These are phyloP conservation scores for Malurus melanocephalus DNA, from an alignment of 2,113 vertebrate species.

Conservation along the genomic window DNA sequence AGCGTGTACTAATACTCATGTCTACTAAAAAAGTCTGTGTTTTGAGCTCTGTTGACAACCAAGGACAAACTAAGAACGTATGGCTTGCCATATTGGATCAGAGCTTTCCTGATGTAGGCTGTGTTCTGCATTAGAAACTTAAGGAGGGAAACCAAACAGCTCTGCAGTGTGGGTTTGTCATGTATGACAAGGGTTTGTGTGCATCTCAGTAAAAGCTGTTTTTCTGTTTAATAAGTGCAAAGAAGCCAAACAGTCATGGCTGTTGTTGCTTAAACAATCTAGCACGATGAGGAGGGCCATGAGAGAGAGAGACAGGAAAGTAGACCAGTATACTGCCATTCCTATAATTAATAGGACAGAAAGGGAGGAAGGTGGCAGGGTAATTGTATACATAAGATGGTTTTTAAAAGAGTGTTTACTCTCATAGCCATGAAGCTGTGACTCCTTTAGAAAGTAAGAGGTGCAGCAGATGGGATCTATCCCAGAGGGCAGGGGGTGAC, in stretches of 20 bases:
- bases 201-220: background rate
- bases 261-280: background rate
- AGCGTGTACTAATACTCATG: background rate
- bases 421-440: background rate
- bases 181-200: background rate
- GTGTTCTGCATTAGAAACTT: background rate
- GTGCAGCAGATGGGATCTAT: background rate
- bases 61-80: background rate
- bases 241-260: fast-evolving
- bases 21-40: background rate
- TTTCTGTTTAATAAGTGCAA: background rate
- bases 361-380: background rate
- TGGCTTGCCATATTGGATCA: background rate
- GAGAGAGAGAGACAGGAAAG: background rate
- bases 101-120: background rate
- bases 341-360: background rate
- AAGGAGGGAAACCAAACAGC: background rate
- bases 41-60: background rate
- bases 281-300: background rate
- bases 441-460: background rate
- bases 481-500: conserved; percentile 7
- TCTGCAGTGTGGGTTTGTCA: background rate
- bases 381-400: background rate
- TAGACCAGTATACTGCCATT: background rate
- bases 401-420: background rate